Conservation (phyloP, 2,113 vertebrate species). For the Oncorhynchus gorbuscha region DNA sequence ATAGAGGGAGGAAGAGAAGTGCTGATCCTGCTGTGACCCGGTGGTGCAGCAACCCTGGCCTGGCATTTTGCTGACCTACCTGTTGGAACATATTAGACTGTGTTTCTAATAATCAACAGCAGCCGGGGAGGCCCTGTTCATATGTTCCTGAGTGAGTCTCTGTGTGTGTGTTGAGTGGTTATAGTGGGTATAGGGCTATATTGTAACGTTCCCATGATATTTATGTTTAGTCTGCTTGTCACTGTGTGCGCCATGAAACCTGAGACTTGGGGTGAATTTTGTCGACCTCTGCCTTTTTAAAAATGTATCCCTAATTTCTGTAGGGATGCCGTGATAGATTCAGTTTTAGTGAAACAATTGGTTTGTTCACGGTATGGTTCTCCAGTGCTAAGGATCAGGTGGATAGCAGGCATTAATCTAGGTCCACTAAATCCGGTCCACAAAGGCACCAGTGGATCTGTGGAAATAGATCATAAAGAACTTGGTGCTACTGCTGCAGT, state of each 20-base stretch:
- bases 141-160: conserved; percentile 35
- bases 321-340: neutral
- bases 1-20: neutral
- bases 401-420: neutral
- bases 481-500: conserved; percentile 31
- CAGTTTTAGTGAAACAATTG: neutral
- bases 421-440: conserved; percentile 10
- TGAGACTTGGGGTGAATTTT: too few species aligned
- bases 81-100: conserved; percentile 65
- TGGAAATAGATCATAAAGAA: conserved; percentile 45
- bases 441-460: conserved; percentile 1
- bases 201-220: too few species aligned
- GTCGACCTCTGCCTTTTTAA: too few species aligned
- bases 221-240: conserved; percentile 6
- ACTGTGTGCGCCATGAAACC: neutral
- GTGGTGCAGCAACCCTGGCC: neutral
- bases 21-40: neutral
- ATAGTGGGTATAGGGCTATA: conserved; percentile 4
- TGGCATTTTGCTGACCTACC: conserved; percentile 68
- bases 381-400: neutral
- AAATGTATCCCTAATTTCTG: too few species aligned
- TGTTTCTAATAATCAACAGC: conserved; percentile 56
- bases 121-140: conserved; percentile 10
- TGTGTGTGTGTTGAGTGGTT: conserved; percentile 7
- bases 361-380: neutral